Base-by-base conservation (phyloP, 2,797 vertebrate species). In the Myripristis murdjan region DNA sequence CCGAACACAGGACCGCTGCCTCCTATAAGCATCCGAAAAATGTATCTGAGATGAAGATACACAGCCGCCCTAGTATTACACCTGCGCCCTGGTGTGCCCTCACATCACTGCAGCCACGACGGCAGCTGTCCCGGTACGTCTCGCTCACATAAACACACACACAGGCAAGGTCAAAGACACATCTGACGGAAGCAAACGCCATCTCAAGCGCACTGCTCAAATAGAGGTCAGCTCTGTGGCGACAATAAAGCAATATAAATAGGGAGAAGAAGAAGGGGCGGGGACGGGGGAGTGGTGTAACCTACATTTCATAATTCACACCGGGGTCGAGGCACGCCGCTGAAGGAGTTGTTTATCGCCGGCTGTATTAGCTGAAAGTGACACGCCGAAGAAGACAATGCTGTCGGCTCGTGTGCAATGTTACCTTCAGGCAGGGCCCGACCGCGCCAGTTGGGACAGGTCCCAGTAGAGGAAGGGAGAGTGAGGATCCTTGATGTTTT, bases 381-480 rank as follows among this genome's bases (percentile, higher is more conserved):
- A 86, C 77, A 75, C 56, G 58, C 44, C 66, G n/a, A n/a, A n/a
- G 75, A 87, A 87, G 82, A 87, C 81, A 77, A 84, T 49, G 73
- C 67, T 80, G 81, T 88, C 86, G 81, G 78, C 67, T 63, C 73
- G 49, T 78, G 70, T 78, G 72, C 73, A 77, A 75, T 63, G 60
- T 68, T 65, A 72, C 71, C 81, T 73, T 64, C 65, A 82, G 60
- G 62, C 79, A 73, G 69, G 61, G 75, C 74, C 70, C 26, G 76
- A 73, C 64, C 66, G 76, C 70, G 26, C 26, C 64, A 62, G 60
- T 49, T 62, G 66, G 52, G 64, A 83, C 64, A 39, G 48, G 33
- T 22, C 73, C 75, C 82, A 51, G 54, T 3, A 37, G 77, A 69
- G 59, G 24, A 35, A 49, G n/a, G 23, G 39, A 41, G 28, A 1